Percentiles rank a stretch among this genome's conserved stretches.
phyloP scores from a whole-genome alignment of 1,140 invertebrate species.

The Sinonovacula constricta region DNA sequence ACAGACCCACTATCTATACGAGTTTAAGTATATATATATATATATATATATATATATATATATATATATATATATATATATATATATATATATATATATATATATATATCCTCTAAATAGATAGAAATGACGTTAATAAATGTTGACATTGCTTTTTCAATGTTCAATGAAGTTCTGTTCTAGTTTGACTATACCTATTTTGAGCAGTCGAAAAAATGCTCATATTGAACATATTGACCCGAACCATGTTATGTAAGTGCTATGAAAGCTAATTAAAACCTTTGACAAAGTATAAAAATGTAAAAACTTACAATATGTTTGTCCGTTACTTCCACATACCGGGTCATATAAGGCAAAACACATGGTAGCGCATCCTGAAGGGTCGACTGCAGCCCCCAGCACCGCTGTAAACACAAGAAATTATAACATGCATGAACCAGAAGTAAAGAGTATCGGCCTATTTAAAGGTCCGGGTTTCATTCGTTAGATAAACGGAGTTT shows the following conservation, averaged over 20 bases:
- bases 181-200: background rate
- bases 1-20: too few species aligned
- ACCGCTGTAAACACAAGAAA: too few species aligned
- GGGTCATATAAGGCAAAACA: constrained; percentile 5
- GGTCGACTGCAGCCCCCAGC: too few species aligned
- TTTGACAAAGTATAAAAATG: background rate
- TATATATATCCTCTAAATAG: background rate
- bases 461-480: too few species aligned
- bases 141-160: background rate
- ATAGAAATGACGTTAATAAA: background rate
- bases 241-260: too few species aligned
- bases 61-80: too few species aligned
- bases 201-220: background rate
- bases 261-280: background rate
- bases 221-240: background rate
- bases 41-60: too few species aligned
- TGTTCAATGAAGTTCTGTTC: background rate
- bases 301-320: constrained; percentile 22
- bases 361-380: background rate
- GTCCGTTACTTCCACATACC: constrained; percentile 7
- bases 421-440: too few species aligned
- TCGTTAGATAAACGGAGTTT: too few species aligned
- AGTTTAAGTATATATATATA: too few species aligned
- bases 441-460: too few species aligned
- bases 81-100: background rate